A percentile compares a stretch with the other conserved stretches of the same genome.
Conservation (phyloP, 1,140 invertebrate species). For the Ridgeia piscesae region DNA sequence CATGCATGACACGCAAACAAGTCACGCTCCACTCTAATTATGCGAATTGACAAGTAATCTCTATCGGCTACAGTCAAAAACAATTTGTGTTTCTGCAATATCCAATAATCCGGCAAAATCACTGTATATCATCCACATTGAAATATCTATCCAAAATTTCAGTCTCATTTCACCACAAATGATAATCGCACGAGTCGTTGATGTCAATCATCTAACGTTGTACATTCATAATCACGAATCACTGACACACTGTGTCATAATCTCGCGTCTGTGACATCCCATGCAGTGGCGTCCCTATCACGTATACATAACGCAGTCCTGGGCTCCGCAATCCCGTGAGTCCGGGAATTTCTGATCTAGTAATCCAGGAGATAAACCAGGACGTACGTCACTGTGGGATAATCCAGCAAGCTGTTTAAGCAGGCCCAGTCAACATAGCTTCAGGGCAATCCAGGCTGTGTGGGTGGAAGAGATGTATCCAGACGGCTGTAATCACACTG, state of each 20-base stretch:
- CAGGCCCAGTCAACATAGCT: background rate
- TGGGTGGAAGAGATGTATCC: background rate
- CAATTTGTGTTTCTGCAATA: background rate
- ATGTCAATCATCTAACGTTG: background rate
- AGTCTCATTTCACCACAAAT: background rate
- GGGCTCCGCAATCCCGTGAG: background rate
- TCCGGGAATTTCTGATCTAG: background rate
- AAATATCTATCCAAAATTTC: background rate
- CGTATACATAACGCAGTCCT: background rate
- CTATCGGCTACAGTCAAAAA: too few relatives aligned
- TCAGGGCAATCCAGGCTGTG: background rate
- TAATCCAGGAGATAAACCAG: background rate
- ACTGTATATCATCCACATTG: background rate
- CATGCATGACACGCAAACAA: background rate
- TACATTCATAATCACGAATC: background rate
- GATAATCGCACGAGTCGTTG: background rate
- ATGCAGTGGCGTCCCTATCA: background rate
- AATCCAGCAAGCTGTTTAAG: background rate
- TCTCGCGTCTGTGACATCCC: background rate
- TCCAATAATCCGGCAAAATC: background rate
- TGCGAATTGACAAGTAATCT: background rate
- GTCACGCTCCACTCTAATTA: background rate
- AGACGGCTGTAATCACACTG: background rate
- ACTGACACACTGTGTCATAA: background rate
- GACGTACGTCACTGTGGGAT: background rate